Percentiles rank a stretch among this genome's conserved stretches.
Conservation (phyloP, 2,888 invertebrate species). For the Andrena trimmerana region DNA sequence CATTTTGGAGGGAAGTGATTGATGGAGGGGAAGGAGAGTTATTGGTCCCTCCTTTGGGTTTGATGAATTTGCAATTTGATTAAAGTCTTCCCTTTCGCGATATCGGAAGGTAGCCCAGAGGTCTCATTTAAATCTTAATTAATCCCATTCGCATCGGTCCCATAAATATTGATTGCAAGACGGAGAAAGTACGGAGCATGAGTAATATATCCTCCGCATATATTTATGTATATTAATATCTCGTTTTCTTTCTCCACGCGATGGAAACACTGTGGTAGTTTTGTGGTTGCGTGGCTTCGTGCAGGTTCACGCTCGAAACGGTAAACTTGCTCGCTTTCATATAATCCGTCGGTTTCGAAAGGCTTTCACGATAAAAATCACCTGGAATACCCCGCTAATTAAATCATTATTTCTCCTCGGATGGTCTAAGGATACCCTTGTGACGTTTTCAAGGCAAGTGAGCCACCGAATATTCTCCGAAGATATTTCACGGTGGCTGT, state of each 20-base stretch:
- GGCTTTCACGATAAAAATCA: conserved; percentile 28
- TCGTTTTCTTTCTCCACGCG: conserved; percentile 29
- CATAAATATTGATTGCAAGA: conserved; percentile 54
- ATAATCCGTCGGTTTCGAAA: conserved; percentile 9
- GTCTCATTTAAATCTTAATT: conserved; percentile 53
- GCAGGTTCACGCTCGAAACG: conserved; percentile 19
- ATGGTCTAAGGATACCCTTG: neutral
- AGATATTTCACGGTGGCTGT: neutral
- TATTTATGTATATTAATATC: conserved; percentile 36
- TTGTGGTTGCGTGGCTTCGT: conserved; percentile 27
- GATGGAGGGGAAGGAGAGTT: neutral
- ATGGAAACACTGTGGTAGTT: neutral
- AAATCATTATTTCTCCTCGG: conserved; percentile 26
- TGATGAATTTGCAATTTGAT: conserved; percentile 46
- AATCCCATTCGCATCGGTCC: conserved; percentile 51
- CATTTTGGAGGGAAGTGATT: neutral
- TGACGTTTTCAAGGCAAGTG: neutral
- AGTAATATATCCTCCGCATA: conserved; percentile 5
- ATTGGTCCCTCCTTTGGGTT: conserved; percentile 12
- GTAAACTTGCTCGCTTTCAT: conserved; percentile 46
- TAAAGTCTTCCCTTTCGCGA: conserved; percentile 15
- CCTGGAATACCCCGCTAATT: conserved; percentile 26
- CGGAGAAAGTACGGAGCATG: conserved; percentile 29
- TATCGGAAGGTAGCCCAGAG: neutral
- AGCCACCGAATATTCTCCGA: neutral